Evolutionary conservation across 2,888 invertebrate species (phyloP).

Genomic region (Eilema caniola): DNA sequence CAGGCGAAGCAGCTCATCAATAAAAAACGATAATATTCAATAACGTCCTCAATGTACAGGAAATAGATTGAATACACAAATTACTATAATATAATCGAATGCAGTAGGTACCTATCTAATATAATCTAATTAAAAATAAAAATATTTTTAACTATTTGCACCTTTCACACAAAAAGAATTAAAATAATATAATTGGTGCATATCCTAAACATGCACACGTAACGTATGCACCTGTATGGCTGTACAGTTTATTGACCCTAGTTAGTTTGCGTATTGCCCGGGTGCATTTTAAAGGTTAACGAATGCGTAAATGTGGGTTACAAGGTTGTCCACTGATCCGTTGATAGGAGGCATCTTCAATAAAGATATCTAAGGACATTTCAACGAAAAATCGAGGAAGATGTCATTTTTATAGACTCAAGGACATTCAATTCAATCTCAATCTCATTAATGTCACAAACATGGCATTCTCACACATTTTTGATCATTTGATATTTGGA

Average conservation of each 20-base stretch:
- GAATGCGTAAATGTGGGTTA: background rate
- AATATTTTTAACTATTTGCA: background rate
- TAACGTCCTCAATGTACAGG: background rate
- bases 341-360: too few species aligned
- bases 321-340: background rate
- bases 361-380: background rate
- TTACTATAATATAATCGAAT: background rate
- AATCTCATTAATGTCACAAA: too few species aligned
- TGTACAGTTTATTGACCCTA: background rate
- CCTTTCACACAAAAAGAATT: background rate
- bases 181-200: background rate
- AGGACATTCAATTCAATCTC: too few species aligned
- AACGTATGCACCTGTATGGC: background rate
- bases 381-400: background rate
- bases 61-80: background rate
- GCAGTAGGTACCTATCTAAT: background rate
- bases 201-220: constrained; percentile 4
- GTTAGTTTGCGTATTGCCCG: background rate
- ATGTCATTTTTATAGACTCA: background rate
- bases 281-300: background rate
- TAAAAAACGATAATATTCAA: background rate
- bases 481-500: too few species aligned
- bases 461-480: too few species aligned
- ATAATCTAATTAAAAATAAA: background rate
- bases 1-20: background rate